Evolutionary conservation across 2,888 invertebrate species (phyloP).

Genomic region (Euzetes globulus): DNA sequence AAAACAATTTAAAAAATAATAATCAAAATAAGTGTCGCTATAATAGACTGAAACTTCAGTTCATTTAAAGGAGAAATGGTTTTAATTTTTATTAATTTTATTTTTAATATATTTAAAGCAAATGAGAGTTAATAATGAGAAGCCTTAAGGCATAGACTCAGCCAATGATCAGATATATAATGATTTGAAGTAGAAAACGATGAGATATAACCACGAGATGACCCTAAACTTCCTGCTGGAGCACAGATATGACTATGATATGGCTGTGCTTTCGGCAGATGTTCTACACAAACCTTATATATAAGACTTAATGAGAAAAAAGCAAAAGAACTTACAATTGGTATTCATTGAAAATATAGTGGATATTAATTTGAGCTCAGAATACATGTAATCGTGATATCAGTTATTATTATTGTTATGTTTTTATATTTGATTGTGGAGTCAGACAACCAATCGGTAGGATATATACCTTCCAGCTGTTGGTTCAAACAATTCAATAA

Average conservation of each 20-base stretch:
- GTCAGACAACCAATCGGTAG: slow-evolving; percentile 78
- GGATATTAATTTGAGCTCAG: neutral
- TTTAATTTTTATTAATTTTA: neutral
- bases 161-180: neutral
- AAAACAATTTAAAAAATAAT: neutral
- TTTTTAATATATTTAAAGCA: neutral
- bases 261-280: slow-evolving; percentile 21
- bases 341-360: neutral
- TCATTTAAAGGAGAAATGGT: neutral
- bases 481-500: slow-evolving; percentile 46
- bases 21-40: neutral
- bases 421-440: neutral
- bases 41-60: neutral
- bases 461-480: slow-evolving; percentile 98
- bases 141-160: slow-evolving; percentile 14
- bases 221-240: slow-evolving; percentile 12
- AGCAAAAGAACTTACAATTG: neutral
- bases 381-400: neutral
- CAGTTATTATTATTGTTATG: neutral
- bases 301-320: neutral
- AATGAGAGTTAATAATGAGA: slow-evolving; percentile 14
- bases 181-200: slow-evolving; percentile 2
- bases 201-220: slow-evolving; percentile 14
- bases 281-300: neutral
- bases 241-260: neutral